phyloP scores from a whole-genome alignment of 2,888 invertebrate genomes.

The Cephus nigrinus region DNA sequence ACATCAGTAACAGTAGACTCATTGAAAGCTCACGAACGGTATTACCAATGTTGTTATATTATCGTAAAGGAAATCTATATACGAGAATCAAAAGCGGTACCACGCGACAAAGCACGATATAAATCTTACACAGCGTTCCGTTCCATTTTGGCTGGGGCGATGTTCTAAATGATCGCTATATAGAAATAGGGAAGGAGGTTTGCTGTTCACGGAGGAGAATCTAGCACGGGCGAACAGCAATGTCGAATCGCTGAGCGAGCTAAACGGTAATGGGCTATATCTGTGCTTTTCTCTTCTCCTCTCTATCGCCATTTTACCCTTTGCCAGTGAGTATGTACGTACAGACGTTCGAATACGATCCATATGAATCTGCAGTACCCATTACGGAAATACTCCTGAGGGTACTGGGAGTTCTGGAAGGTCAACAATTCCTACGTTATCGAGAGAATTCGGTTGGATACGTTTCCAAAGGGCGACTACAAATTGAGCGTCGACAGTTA shows the following conservation, averaged over 20 bases:
- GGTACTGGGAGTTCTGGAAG: not conserved
- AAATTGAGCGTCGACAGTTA: slow-evolving; percentile 1
- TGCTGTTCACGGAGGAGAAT: not conserved
- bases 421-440: slow-evolving; percentile 13
- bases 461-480: not conserved
- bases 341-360: not conserved
- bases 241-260: slow-evolving; percentile 5
- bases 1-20: not conserved
- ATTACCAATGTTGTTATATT: not conserved
- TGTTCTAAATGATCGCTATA: not conserved
- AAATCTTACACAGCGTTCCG: slow-evolving; percentile 1
- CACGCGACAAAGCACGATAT: slow-evolving; percentile 3
- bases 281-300: not conserved
- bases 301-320: not conserved
- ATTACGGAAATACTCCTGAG: slow-evolving; percentile 4
- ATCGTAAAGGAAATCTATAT: not conserved
- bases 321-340: not conserved
- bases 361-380: slow-evolving; percentile 1
- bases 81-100: not conserved
- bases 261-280: not conserved
- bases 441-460: slow-evolving; percentile 6
- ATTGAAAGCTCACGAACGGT: not conserved
- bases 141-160: not conserved
- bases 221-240: not conserved
- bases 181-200: slow-evolving; percentile 6